Evolutionary conservation across 2,113 vertebrate species (phyloP).

Genomic region (Aldabrachelys gigantea): DNA sequence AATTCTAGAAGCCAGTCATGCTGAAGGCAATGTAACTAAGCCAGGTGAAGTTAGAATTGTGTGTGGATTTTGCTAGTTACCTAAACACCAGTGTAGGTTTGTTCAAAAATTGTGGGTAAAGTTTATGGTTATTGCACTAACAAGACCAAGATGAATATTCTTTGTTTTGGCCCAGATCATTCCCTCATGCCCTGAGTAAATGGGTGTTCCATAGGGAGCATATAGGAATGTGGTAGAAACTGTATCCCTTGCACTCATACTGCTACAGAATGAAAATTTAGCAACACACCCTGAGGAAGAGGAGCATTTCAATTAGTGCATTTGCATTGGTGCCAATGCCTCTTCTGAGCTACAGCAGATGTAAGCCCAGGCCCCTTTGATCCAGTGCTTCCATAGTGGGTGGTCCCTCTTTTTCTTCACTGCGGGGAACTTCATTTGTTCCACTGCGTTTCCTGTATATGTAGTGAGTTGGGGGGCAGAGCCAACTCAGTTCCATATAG

Average conservation of each 20-base stretch:
- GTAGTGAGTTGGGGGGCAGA: neutral
- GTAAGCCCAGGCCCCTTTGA: neutral
- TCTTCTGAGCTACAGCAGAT: neutral
- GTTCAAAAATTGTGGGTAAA: conserved; percentile 18
- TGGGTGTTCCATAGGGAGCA: neutral
- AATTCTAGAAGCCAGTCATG: conserved; percentile 30
- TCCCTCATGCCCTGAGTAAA: neutral
- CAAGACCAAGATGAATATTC: neutral
- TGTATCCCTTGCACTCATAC: neutral
- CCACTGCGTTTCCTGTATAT: neutral
- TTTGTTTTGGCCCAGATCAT: neutral
- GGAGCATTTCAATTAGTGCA: neutral
- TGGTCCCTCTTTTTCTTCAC: neutral
- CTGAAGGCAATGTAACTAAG: conserved; percentile 20
- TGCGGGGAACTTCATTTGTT: neutral
- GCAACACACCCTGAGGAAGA: neutral
- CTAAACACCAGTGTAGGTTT: neutral
- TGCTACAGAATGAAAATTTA: neutral
- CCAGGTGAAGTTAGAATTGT: conserved; percentile 60
- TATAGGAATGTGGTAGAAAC: neutral
- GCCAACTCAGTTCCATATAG: neutral
- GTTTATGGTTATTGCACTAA: neutral
- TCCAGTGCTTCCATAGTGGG: neutral
- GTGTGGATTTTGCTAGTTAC: conserved; percentile 39
- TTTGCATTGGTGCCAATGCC: neutral